These are phyloP conservation scores for Lydus trimaculatus DNA, from an alignment of 2,888 invertebrate genomes.

Conservation along the genomic window DNA sequence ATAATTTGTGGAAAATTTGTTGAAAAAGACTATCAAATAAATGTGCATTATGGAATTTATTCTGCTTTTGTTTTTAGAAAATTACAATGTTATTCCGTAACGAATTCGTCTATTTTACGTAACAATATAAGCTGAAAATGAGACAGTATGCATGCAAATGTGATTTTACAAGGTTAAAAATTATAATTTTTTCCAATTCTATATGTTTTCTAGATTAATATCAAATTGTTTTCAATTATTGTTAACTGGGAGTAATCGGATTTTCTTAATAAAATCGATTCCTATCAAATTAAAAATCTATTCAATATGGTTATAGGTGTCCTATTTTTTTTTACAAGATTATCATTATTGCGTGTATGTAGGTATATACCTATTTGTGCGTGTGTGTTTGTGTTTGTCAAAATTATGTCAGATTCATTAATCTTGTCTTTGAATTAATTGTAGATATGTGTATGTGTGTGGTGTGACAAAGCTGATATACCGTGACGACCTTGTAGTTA, in stretches of 20 bases:
- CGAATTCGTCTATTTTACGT: slow-evolving; percentile 1
- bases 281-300: slow-evolving; percentile 1
- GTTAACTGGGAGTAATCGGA: background rate
- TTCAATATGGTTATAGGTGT: background rate
- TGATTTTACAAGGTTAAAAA: slow-evolving; percentile 10
- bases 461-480: slow-evolving; percentile 7
- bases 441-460: background rate
- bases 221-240: slow-evolving; percentile 5
- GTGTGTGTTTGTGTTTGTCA: background rate
- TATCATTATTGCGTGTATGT: too few species aligned
- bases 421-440: background rate
- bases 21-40: too few species aligned
- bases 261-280: background rate
- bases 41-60: too few species aligned
- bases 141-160: slow-evolving; percentile 11
- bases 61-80: background rate
- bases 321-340: background rate
- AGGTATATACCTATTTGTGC: too few species aligned
- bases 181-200: background rate
- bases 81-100: background rate
- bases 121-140: slow-evolving; percentile 8
- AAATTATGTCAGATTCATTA: slow-evolving; percentile 6
- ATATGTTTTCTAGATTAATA: slow-evolving; percentile 9
- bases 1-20: too few species aligned
- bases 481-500: slow-evolving; percentile 12